phyloP scores from a whole-genome alignment of 2,888 invertebrate species.

The Drosophila kuntzei region DNA sequence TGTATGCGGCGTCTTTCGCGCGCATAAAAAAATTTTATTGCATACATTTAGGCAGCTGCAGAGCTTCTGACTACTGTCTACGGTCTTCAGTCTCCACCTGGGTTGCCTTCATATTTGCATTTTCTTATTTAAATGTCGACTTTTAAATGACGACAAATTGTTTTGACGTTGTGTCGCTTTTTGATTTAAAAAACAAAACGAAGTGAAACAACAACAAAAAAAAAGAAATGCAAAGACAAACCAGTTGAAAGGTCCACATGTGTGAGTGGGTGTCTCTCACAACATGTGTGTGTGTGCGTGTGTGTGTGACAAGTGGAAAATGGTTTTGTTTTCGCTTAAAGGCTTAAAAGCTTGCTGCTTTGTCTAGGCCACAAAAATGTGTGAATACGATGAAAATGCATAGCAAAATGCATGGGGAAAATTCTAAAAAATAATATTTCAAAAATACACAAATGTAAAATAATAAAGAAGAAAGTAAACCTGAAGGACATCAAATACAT shows the following conservation, averaged over 20 bases:
- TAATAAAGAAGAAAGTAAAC: not conserved
- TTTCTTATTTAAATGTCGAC: constrained; percentile 81
- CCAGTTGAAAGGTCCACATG: constrained; percentile 61
- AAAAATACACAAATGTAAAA: constrained; percentile 19
- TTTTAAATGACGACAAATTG: constrained; percentile 81
- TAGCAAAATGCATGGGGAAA: constrained; percentile 5
- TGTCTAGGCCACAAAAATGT: constrained; percentile 38
- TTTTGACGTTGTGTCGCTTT: constrained; percentile 81
- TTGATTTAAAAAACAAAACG: constrained; percentile 70
- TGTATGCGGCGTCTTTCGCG: constrained; percentile 72
- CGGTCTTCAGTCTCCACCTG: constrained; percentile 23
- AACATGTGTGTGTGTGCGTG: constrained; percentile 10
- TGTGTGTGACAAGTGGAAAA: constrained; percentile 63
- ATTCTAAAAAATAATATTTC: constrained; percentile 4
- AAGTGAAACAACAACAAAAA: constrained; percentile 38
- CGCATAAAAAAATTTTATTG: constrained; percentile 78
- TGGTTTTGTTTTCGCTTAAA: constrained; percentile 65
- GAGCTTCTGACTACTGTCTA: constrained; percentile 40
- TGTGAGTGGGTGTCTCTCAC: constrained; percentile 11
- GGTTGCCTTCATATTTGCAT: constrained; percentile 74
- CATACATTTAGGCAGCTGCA: constrained; percentile 74
- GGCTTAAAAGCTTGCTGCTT: constrained; percentile 70
- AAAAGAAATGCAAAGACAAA: constrained; percentile 39
- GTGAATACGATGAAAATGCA: constrained; percentile 37
- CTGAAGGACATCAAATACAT: not conserved